Conservation (phyloP, 23 tunicate species). For the Botrylloides violaceus region DNA sequence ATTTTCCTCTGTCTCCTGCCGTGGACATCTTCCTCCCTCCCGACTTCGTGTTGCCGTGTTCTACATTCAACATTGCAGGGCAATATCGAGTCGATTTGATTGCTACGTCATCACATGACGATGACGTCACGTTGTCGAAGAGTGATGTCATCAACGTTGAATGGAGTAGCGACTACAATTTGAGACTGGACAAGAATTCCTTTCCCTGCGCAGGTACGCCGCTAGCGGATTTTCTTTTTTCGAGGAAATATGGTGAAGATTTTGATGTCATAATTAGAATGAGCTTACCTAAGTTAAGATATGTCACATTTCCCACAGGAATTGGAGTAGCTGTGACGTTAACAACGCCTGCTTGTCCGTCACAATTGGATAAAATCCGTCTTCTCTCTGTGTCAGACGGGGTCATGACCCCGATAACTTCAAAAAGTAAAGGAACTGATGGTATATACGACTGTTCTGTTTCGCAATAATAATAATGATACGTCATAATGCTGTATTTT, state of each 20-base stretch:
- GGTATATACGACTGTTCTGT: too few relatives aligned
- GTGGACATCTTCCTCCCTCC: not conserved
- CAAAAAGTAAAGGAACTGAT: not conserved
- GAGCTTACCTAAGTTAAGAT: not conserved
- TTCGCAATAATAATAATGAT: too few relatives aligned
- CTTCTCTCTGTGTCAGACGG: constrained; percentile 1
- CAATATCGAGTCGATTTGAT: not conserved
- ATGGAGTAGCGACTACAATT: constrained; percentile 13
- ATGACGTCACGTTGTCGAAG: constrained; percentile 17
- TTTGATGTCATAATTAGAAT: too few relatives aligned
- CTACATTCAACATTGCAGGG: not conserved
- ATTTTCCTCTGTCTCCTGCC: too few relatives aligned
- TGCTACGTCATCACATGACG: constrained; percentile 8
- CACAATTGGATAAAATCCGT: constrained; percentile 2
- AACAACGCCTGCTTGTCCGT: constrained; percentile 15
- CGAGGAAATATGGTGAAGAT: too few relatives aligned
- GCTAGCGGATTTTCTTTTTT: too few relatives aligned
- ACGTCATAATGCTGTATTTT: too few relatives aligned
- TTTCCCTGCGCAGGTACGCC: constrained; percentile 20
- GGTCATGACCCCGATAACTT: not conserved
- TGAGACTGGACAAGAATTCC: constrained; percentile 2
- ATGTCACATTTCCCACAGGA: not conserved
- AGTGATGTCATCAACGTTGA: constrained; percentile 23
- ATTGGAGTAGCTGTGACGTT: constrained; percentile 3
- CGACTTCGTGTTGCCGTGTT: constrained; percentile 10